These are phyloP conservation scores for Encarsia formosa DNA, from an alignment of 2,888 invertebrate species.

Conservation along the genomic window DNA sequence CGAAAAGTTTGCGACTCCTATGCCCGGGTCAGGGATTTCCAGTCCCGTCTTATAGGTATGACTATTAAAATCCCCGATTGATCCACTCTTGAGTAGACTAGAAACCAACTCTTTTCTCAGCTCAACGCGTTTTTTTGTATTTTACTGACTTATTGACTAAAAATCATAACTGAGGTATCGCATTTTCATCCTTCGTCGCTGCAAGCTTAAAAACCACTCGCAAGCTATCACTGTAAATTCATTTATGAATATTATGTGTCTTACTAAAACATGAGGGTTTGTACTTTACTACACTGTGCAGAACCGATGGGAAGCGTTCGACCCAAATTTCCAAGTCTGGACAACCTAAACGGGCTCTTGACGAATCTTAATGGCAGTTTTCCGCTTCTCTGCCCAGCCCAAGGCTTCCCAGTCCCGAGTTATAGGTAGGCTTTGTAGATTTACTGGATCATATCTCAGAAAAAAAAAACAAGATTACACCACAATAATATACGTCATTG, in stretches of 20 bases:
- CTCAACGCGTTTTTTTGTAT: too few species aligned
- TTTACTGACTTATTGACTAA: neutral
- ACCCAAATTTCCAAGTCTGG: constrained; percentile 57
- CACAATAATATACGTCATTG: too few species aligned
- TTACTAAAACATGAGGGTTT: constrained; percentile 11
- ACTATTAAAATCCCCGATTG: too few species aligned
- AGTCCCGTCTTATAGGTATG: constrained; percentile 58
- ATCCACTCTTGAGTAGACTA: too few species aligned
- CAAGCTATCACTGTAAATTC: too few species aligned
- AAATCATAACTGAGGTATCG: constrained; percentile 21
- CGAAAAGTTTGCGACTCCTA: constrained; percentile 57
- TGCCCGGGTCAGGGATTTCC: constrained; percentile 73
- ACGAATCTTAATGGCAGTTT: constrained; percentile 47
- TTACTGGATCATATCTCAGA: too few species aligned
- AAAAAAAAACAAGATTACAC: too few species aligned
- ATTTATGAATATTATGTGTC: neutral
- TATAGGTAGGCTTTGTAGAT: constrained; percentile 53
- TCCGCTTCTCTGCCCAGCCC: constrained; percentile 68
- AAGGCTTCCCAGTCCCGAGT: constrained; percentile 63
- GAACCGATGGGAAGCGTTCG: constrained; percentile 61
- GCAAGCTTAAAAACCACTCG: too few species aligned
- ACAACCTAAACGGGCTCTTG: constrained; percentile 42
- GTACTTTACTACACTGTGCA: constrained; percentile 30
- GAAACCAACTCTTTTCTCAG: too few species aligned
- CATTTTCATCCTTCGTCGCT: constrained; percentile 23